Evolutionary conservation across 2,888 invertebrate genomes (phyloP).

Genomic region (Agriopis marginaria): DNA sequence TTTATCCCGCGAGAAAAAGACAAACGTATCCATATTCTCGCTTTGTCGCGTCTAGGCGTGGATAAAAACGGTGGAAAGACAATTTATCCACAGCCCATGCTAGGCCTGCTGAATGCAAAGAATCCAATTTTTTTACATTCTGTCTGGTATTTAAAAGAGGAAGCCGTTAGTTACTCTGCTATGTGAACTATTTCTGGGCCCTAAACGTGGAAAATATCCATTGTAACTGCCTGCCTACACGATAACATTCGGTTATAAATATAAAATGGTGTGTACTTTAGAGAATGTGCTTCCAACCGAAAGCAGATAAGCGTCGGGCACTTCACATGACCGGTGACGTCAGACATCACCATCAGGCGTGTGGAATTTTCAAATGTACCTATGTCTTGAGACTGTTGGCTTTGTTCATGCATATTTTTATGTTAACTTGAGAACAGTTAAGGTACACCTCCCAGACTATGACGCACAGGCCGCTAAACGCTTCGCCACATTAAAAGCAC

Average conservation of each 20-base stretch:
- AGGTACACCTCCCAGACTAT: slow-evolving; percentile 18
- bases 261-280: slow-evolving; percentile 57
- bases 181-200: slow-evolving; percentile 41
- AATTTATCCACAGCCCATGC: no score
- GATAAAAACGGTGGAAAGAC: no score
- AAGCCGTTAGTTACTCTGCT: slow-evolving; percentile 42
- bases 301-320: slow-evolving; percentile 67
- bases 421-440: slow-evolving; percentile 25
- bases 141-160: slow-evolving; percentile 22
- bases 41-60: no score
- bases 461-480: slow-evolving; percentile 23
- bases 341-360: slow-evolving; percentile 46
- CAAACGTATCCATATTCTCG: no score
- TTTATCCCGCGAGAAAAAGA: no score
- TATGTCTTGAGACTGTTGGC: slow-evolving; percentile 25
- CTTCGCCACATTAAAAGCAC: background rate
- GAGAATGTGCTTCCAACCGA: slow-evolving; percentile 69
- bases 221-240: slow-evolving; percentile 49
- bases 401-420: slow-evolving; percentile 31
- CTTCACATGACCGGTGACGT: slow-evolving; percentile 64
- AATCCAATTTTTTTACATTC: slow-evolving; percentile 16
- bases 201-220: slow-evolving; percentile 43
- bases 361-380: slow-evolving; percentile 36
- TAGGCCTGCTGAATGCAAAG: no score
- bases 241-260: slow-evolving; percentile 61